Percentiles rank a stretch among this genome's conserved stretches.
Evolutionary conservation across 2,113 vertebrate genomes (phyloP).

Genomic region (Lophura nycthemera): DNA sequence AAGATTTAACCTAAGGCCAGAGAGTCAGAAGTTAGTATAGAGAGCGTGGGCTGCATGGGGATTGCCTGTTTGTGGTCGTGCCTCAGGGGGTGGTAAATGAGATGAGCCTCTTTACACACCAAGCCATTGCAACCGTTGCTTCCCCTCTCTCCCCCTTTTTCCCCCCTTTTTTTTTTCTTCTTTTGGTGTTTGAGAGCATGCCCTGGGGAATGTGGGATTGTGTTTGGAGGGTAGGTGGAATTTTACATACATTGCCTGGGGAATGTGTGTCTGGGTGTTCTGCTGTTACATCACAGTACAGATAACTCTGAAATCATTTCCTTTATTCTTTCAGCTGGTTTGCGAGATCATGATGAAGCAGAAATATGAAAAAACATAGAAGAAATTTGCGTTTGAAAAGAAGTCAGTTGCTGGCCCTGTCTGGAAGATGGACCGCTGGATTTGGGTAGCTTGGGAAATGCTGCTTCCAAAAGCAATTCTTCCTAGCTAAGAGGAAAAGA

Average conservation of each 20-base stretch:
- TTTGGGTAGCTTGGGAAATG: slow-evolving; percentile 70
- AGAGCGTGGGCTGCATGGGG: not conserved
- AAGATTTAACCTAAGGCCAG: not conserved
- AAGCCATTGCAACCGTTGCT: not conserved
- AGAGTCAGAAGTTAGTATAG: not conserved
- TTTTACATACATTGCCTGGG: slow-evolving; percentile 10
- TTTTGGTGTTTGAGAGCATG: not conserved
- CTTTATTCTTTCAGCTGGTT: slow-evolving; percentile 67
- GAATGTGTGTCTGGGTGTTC: not conserved
- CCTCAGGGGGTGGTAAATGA: not conserved
- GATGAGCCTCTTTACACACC: not conserved
- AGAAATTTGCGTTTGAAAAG: slow-evolving; percentile 70
- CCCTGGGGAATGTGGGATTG: not conserved
- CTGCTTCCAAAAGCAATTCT: slow-evolving; percentile 64
- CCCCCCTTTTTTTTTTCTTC: not conserved
- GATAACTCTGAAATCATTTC: slow-evolving; percentile 43
- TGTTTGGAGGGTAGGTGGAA: not conserved
- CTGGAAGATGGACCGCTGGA: slow-evolving; percentile 73
- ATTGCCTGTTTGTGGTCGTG: not conserved
- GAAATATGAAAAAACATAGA: slow-evolving; percentile 79
- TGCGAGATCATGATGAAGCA: slow-evolving; percentile 80
- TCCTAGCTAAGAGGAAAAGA: slow-evolving; percentile 66
- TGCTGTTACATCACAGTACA: slow-evolving; percentile 31
- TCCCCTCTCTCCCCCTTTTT: not conserved
- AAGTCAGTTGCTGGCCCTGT: slow-evolving; percentile 61